Evolutionary conservation across 2,888 invertebrate genomes (phyloP).

Genomic region (Deilephila porcellus): DNA sequence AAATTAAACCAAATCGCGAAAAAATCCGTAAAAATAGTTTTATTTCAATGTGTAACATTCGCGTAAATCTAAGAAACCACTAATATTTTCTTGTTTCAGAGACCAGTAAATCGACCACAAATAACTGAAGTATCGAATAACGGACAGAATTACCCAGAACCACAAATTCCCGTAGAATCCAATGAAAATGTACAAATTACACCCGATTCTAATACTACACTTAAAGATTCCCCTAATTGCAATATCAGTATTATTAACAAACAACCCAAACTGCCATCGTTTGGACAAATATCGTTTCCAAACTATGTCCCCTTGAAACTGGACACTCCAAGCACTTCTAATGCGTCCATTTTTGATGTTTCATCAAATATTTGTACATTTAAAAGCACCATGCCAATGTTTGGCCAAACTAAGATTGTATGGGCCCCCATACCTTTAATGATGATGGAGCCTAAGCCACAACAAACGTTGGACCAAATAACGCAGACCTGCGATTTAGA

Average conservation of each 20-base stretch:
- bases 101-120: background rate
- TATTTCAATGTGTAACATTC: too few relatives aligned
- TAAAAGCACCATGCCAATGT: background rate
- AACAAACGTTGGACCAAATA: slow-evolving; percentile 32
- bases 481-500: slow-evolving; percentile 34
- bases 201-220: background rate
- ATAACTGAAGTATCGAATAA: background rate
- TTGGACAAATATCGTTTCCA: slow-evolving; percentile 52
- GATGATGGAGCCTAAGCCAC: slow-evolving; percentile 28
- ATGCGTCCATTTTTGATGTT: background rate
- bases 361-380: background rate
- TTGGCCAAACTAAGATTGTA: slow-evolving; percentile 40
- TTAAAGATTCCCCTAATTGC: background rate
- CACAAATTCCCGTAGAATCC: background rate
- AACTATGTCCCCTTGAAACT: slow-evolving; percentile 41
- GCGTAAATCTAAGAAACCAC: too few relatives aligned
- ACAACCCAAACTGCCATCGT: slow-evolving; percentile 36
- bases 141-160: slow-evolving; percentile 19
- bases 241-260: background rate
- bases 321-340: background rate
- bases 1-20: too few relatives aligned
- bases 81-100: slow-evolving; percentile 37
- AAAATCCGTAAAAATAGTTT: too few relatives aligned
- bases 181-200: background rate
- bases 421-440: slow-evolving; percentile 48